Evolutionary conservation across 2,113 vertebrate species (phyloP), one percentile per base, ranked within the genome.

Genomic region (Periophthalmus modestus): DNA sequence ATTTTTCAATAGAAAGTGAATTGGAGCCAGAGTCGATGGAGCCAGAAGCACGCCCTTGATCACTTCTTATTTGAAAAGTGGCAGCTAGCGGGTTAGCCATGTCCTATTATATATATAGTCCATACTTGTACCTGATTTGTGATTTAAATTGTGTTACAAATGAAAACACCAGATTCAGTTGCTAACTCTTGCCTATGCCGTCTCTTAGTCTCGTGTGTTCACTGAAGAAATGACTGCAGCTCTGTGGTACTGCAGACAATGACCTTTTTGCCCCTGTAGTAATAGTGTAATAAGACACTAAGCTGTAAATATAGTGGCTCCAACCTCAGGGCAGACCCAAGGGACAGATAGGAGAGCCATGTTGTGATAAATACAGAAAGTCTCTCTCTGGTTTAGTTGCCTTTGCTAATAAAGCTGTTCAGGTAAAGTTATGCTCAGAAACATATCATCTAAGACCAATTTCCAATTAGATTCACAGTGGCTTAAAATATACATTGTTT

Each of bases 241-340:
- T 73, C 52, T 71, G 72, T 16, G 73, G 23, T 63, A 12, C 57
- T 66, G 23, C 21, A 52, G 48, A 48, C 7, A 24, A 59, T 23
- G 66, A 70, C 66, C 66, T 47, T 14, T 39, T 24, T 46, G 66
- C 59, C 66, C 59, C 66, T 46, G 28, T 58, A 24, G 36, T 67
- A 74, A 68, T 48, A 55, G 62, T 48, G 66, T 50, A 72, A 54
- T 54, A 55, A 46, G 62, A 80, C 9, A 75, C 14, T 71, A 43
- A 12, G 62, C 12, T 80, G 54, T 52, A 61, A 71, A 69, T 34
- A 47, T 61, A 67, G 61, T 68, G 68, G 48, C 59, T 75, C 43
- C 43, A 23, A 19, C 19, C 12, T 47, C 36, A 55, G 57, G 55
- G 21, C 18, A 33, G 48, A 48, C 69, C 23, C 73, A 36, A 19